phyloP scores from a whole-genome alignment of 2,113 vertebrate genomes.

The Clarias gariepinus region DNA sequence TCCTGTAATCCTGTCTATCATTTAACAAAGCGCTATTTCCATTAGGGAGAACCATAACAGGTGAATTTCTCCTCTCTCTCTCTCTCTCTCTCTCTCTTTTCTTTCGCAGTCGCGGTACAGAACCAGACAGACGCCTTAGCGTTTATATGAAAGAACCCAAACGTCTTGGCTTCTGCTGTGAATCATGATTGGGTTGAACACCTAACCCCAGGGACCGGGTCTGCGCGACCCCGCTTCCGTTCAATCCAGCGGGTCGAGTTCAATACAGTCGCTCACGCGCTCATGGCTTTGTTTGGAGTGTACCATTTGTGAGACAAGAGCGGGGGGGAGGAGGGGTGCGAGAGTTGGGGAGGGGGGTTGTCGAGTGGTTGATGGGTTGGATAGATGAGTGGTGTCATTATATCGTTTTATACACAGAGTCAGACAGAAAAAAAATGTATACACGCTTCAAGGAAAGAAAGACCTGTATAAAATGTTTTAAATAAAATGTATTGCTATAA shows the following conservation, averaged over 20 bases:
- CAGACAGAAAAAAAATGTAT: too few relatives aligned
- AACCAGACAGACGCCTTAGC: not conserved
- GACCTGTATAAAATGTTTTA: too few relatives aligned
- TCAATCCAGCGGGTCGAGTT: slow-evolving; percentile 35
- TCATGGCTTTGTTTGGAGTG: slow-evolving; percentile 47
- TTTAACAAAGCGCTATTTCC: not conserved
- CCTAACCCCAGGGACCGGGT: not conserved
- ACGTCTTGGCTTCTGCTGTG: not conserved
- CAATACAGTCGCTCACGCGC: slow-evolving; percentile 35
- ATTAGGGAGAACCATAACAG: slow-evolving; percentile 24
- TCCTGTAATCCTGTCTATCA: not conserved
- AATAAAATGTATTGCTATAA: too few relatives aligned
- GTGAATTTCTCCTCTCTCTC: slow-evolving; percentile 4
- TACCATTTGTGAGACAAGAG: slow-evolving; percentile 45
- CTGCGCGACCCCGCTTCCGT: not conserved
- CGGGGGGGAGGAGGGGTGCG: not conserved
- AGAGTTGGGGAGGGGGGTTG: not conserved
- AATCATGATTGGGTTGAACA: not conserved
- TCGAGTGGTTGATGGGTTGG: not conserved
- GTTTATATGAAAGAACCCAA: not conserved
- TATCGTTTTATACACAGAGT: not conserved
- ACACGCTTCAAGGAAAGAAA: too few relatives aligned
- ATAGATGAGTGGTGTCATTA: not conserved
- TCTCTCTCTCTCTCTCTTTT: too few relatives aligned
- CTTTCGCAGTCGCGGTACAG: not conserved